These are phyloP conservation scores for Melipona quadrifasciata DNA, from an alignment of 1,140 invertebrate species.

Conservation along the genomic window DNA sequence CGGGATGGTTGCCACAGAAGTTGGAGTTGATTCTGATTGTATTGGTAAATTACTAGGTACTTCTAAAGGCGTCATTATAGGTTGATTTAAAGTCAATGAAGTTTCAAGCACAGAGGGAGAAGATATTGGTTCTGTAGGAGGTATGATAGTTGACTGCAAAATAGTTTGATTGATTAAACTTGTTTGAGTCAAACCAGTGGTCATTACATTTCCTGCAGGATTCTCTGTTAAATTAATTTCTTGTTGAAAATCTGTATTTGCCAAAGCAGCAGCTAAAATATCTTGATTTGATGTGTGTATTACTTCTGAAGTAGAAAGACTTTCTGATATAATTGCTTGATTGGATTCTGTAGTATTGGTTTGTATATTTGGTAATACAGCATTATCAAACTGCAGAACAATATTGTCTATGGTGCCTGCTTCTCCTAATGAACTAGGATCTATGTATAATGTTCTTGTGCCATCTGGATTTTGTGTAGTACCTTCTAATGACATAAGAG, in stretches of 20 bases:
- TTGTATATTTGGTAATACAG: conserved; percentile 66
- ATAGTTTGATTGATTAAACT: conserved; percentile 78
- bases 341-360: conserved; percentile 46
- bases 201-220: conserved; percentile 67
- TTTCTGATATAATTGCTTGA: conserved; percentile 66
- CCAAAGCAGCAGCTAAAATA: conserved; percentile 88
- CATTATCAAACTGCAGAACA: conserved; percentile 80
- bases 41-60: conserved; percentile 84
- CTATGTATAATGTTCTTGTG: conserved; percentile 77
- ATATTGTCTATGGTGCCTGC: conserved; percentile 78
- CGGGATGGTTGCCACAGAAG: conserved; percentile 78
- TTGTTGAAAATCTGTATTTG: conserved; percentile 88
- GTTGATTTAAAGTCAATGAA: conserved; percentile 87
- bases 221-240: conserved; percentile 80
- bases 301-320: conserved; percentile 64
- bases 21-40: conserved; percentile 75
- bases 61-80: conserved; percentile 91
- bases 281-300: conserved; percentile 84
- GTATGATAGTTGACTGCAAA: conserved; percentile 77
- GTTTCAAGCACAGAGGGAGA: conserved; percentile 86
- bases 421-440: conserved; percentile 73
- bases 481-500: conserved; percentile 80
- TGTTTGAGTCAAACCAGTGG: conserved; percentile 70
- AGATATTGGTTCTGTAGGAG: conserved; percentile 77
- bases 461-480: conserved; percentile 75